Evolutionary conservation across 1,140 invertebrate genomes (phyloP).

Genomic region (Lepidostoma basale): DNA sequence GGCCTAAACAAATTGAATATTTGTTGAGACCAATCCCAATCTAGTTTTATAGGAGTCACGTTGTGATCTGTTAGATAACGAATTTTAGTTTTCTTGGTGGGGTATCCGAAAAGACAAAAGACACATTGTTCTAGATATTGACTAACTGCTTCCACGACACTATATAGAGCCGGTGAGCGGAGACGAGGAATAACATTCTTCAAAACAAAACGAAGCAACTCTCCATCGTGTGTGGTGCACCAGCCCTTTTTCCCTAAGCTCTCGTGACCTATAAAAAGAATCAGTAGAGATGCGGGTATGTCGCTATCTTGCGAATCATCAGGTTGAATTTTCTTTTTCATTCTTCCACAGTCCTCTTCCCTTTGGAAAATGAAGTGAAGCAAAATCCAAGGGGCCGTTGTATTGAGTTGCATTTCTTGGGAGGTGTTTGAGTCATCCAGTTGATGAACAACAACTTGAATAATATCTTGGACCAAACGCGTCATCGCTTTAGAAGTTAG

Average conservation of each 20-base stretch:
- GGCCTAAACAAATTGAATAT: slow-evolving; percentile 87
- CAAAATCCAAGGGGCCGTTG: slow-evolving; percentile 81
- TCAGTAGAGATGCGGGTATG: slow-evolving; percentile 75
- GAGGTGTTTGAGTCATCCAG: slow-evolving; percentile 67
- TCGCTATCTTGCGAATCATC: slow-evolving; percentile 65
- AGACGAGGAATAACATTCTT: slow-evolving; percentile 73
- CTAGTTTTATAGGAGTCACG: slow-evolving; percentile 71
- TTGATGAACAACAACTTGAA: slow-evolving; percentile 75
- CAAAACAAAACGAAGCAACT: slow-evolving; percentile 78
- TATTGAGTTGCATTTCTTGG: slow-evolving; percentile 72
- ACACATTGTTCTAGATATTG: slow-evolving; percentile 87
- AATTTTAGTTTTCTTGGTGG: slow-evolving; percentile 75
- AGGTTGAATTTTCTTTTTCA: slow-evolving; percentile 44
- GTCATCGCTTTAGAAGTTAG: slow-evolving; percentile 62
- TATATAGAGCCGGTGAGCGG: slow-evolving; percentile 62
- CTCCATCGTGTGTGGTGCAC: slow-evolving; percentile 78
- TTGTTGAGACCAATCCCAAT: slow-evolving; percentile 77
- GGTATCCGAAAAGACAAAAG: slow-evolving; percentile 87
- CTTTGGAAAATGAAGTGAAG: slow-evolving; percentile 78
- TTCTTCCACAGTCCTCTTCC: slow-evolving; percentile 61
- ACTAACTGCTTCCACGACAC: slow-evolving; percentile 65
- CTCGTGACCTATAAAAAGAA: slow-evolving; percentile 85
- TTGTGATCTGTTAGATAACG: slow-evolving; percentile 82
- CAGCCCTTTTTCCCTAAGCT: slow-evolving; percentile 77
- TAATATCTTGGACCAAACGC: slow-evolving; percentile 76